These are phyloP conservation scores for Trissolcus japonicus DNA, from an alignment of 2,888 invertebrate species.

Conservation along the genomic window DNA sequence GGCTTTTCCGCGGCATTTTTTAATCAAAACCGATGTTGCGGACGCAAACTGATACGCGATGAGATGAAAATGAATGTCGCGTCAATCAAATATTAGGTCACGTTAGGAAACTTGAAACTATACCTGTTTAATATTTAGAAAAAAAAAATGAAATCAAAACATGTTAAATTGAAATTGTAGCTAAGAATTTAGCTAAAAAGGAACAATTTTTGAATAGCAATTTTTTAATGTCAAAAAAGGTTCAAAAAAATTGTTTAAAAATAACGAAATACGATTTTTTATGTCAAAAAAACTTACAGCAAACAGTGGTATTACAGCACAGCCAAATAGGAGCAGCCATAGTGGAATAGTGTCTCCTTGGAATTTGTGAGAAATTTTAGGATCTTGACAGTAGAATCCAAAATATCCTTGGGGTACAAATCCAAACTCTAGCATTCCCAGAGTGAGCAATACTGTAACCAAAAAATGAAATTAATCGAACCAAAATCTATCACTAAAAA, in stretches of 20 bases:
- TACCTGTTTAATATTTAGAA: background rate
- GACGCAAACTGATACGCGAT: conserved; percentile 25
- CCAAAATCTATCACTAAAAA: too few relatives aligned
- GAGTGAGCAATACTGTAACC: conserved; percentile 79
- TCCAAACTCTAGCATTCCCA: conserved; percentile 82
- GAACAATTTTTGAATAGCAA: too few relatives aligned
- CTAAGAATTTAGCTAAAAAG: too few relatives aligned
- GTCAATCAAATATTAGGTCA: conserved; percentile 13
- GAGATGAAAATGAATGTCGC: conserved; percentile 7
- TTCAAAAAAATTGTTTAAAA: too few relatives aligned
- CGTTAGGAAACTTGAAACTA: background rate
- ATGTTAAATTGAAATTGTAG: too few relatives aligned
- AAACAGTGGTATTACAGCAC: conserved; percentile 79
- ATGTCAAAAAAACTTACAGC: conserved; percentile 41
- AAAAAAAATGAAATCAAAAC: background rate
- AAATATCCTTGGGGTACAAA: conserved; percentile 80
- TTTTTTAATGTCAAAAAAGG: too few relatives aligned
- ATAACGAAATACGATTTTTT: background rate
- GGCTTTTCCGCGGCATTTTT: conserved; percentile 35
- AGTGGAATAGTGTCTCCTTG: conserved; percentile 83
- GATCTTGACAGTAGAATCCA: conserved; percentile 86
- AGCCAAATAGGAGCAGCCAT: conserved; percentile 78
- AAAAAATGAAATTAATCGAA: background rate
- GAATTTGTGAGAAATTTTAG: conserved; percentile 82
- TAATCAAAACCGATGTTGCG: conserved; percentile 29